phyloP scores from a whole-genome alignment of 92 coral and sea anemone species.

The Pocillopora grandis region DNA sequence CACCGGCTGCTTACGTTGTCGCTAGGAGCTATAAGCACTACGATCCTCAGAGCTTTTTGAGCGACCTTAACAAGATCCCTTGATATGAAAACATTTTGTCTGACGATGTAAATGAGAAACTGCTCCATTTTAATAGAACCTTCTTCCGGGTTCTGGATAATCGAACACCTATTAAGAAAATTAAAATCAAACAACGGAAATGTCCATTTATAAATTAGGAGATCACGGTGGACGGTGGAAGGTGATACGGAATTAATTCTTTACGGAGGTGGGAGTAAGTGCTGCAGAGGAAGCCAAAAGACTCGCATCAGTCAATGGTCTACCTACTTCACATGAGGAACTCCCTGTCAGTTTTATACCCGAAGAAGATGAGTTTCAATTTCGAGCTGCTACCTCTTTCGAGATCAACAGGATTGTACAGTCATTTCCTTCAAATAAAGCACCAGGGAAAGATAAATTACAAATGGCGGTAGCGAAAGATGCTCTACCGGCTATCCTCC shows the following conservation, averaged over 20 bases:
- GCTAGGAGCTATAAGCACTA: constrained; percentile 36
- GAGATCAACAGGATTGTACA: constrained; percentile 48
- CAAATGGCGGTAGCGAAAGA: constrained; percentile 49
- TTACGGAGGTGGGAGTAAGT: constrained; percentile 35
- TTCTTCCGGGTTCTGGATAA: background rate
- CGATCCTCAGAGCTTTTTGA: constrained; percentile 29
- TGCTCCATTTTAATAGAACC: background rate
- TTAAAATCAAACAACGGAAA: too few relatives aligned
- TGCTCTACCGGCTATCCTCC: constrained; percentile 45
- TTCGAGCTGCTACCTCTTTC: constrained; percentile 39
- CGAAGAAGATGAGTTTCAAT: constrained; percentile 46
- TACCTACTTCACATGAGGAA: constrained; percentile 22
- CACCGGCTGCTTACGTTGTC: background rate
- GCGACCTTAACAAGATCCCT: constrained; percentile 37
- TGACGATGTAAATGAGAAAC: constrained; percentile 32
- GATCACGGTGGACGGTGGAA: too few relatives aligned
- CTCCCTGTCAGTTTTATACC: constrained; percentile 3
- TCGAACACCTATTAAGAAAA: too few relatives aligned
- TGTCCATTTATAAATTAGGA: too few relatives aligned
- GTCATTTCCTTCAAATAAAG: background rate
- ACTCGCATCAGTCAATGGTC: constrained; percentile 42
- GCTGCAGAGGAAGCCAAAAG: constrained; percentile 48
- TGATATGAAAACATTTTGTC: constrained; percentile 21
- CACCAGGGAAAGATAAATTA: constrained; percentile 57
- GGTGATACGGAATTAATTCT: too few relatives aligned